Conservation (phyloP, 2,113 vertebrate genomes). For the Proteles cristata region DNA sequence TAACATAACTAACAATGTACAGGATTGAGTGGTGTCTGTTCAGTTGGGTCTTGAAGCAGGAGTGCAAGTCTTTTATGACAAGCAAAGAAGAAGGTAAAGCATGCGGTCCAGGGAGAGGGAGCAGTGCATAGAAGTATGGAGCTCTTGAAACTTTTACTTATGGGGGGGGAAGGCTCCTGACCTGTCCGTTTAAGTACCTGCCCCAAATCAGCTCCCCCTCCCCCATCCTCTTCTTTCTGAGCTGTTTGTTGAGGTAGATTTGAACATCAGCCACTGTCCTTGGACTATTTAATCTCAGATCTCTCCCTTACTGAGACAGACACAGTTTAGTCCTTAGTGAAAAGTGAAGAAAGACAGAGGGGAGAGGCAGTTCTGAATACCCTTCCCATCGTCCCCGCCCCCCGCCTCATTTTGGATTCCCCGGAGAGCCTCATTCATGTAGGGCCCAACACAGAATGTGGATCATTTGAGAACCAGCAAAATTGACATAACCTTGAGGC, state of each 20-base stretch:
- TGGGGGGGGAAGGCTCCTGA: not conserved
- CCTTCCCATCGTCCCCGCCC: accelerated
- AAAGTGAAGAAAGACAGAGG: not conserved
- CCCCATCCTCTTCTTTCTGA: not conserved
- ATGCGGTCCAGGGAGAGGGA: not conserved
- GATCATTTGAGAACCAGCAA: not conserved
- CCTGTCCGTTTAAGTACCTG: no score
- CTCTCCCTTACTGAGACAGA: not conserved
- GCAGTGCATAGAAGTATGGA: no score
- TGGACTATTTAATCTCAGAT: not conserved
- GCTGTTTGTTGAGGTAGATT: not conserved
- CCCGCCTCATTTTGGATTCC: not conserved
- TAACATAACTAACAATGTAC: not conserved
- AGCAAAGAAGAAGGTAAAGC: not conserved
- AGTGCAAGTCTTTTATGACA: no score
- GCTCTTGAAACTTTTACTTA: not conserved
- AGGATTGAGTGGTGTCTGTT: not conserved
- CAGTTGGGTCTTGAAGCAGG: not conserved
- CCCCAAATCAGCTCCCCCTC: not conserved
- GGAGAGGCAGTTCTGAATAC: not conserved
- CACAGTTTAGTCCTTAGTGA: not conserved
- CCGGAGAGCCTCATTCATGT: not conserved
- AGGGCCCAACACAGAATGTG: not conserved
- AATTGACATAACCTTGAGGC: not conserved
- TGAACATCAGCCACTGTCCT: not conserved